A percentile compares a stretch with the other conserved stretches of the same genome.
Conservation (phyloP, 2,797 vertebrate genomes). For the Falco rusticolus region DNA sequence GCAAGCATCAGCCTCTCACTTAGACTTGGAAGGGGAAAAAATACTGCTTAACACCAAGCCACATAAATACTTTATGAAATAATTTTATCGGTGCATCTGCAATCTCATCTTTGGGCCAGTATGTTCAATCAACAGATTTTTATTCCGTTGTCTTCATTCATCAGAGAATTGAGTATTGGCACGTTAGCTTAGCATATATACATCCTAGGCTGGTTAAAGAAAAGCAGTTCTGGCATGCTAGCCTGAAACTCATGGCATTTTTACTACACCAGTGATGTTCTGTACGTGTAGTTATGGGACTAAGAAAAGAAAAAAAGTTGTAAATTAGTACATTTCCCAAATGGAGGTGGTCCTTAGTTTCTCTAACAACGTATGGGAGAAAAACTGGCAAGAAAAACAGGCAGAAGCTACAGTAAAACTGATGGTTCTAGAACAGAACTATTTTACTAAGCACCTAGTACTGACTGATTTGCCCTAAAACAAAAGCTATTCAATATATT, state of each 20-base stretch:
- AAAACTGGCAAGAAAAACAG: neutral
- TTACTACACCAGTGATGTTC: neutral
- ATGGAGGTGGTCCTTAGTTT: neutral
- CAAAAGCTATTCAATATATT: neutral
- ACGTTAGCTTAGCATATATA: neutral
- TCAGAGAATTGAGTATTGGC: neutral
- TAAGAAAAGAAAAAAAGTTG: neutral
- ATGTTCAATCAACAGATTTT: neutral
- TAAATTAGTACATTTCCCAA: neutral
- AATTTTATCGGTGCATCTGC: neutral
- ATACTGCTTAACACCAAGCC: neutral
- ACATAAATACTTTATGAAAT: neutral
- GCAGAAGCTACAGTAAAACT: neutral
- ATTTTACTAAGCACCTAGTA: neutral
- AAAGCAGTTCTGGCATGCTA: neutral
- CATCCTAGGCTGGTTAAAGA: neutral
- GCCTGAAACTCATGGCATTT: neutral
- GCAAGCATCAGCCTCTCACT: fast-evolving
- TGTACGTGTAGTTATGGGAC: neutral
- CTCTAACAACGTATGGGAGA: neutral
- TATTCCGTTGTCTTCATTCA: neutral
- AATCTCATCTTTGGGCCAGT: neutral
- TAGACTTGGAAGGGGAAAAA: neutral
- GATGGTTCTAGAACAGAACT: neutral
- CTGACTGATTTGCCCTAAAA: neutral